These are phyloP conservation scores for Cygnus olor DNA, from an alignment of 2,797 vertebrate genomes.

Conservation along the genomic window DNA sequence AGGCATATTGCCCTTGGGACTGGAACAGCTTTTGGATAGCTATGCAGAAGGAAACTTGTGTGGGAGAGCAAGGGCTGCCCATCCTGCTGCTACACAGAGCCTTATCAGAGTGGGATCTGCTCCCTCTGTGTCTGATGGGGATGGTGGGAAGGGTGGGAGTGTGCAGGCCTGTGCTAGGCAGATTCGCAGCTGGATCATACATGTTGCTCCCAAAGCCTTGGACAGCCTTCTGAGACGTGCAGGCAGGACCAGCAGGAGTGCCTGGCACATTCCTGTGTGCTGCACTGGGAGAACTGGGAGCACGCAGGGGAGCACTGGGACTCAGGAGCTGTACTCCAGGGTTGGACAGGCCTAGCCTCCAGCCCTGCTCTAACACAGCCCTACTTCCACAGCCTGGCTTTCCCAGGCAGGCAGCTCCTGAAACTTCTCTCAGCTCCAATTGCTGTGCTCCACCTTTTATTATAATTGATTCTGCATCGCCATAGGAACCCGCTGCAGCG, in stretches of 20 bases:
- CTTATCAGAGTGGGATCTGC: not conserved
- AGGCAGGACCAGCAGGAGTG: not conserved
- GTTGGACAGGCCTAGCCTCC: not conserved
- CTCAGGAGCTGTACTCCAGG: rapidly evolving
- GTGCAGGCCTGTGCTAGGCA: not conserved
- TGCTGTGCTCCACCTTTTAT: conserved; percentile 63
- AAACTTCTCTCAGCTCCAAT: conserved; percentile 42
- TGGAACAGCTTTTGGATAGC: not conserved
- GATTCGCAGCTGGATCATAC: not conserved
- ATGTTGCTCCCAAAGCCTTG: too few relatives aligned
- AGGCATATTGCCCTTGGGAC: rapidly evolving
- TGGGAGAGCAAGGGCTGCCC: not conserved
- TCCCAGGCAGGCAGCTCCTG: not conserved
- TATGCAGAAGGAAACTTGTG: not conserved
- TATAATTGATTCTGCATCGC: conserved; percentile 56
- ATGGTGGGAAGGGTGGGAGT: not conserved
- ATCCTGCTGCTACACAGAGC: not conserved
- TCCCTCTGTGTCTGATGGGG: not conserved
- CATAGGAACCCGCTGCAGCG: conserved; percentile 65
- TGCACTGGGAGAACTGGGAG: not conserved
- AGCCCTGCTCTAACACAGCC: not conserved
- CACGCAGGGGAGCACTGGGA: not conserved
- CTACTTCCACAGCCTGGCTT: not conserved
- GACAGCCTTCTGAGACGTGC: not conserved
- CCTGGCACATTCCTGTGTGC: too few relatives aligned